Evolutionary conservation across 1,140 invertebrate genomes (phyloP), one percentile per base, ranked within the genome.

Genomic region (Dinoponera quadriceps): DNA sequence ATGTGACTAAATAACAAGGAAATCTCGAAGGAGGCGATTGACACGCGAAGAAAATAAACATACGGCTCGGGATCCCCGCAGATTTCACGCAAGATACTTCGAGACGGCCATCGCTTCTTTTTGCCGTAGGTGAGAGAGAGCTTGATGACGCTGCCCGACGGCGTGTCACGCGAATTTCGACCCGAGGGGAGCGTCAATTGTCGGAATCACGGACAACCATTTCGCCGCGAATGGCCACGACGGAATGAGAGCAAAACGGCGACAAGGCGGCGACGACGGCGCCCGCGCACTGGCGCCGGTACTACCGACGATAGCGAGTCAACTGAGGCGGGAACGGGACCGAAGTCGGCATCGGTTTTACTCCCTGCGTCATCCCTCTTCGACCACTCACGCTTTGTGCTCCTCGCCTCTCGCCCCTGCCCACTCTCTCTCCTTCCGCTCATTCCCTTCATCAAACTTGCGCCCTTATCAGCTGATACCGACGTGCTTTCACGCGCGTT

Each of bases 271-370:
- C 74, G 20, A 33, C 11, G 29, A 66, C 25, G 29, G 73, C 48
- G 63, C 75, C 75, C 75, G 75, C 75, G 75, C 75, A 80, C 75
- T 80, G 33, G 72, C 60, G 59, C 66, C 74, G 49, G 62, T 62
- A 49, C 63, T 62, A 49, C 63, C 44, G 25, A 82, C 72, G 57
- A 82, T 65, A 55, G 29, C 44, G 44, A 80, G 51, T 51, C 55
- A 75, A 51, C 59, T 72, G 27, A 71, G 59, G 57, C 55, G 55
- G 27, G 22, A 62, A 59, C 20, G 55, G 54, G n/a, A 59, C 38
- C 78, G 59, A 66, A 54, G 57, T 55, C 63, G 66, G 62, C 77
- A 62, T 78, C 59, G 71, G 44, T 68, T 55, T 9, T 77, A 57
- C 72, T 77, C 72, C 60, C 65, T 82, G 18, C 72, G 22, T 7